Percentiles rank a stretch among this genome's conserved stretches.
These are phyloP conservation scores for Zaprionus nigranus DNA, from an alignment of 1,140 invertebrate genomes.

Conservation along the genomic window DNA sequence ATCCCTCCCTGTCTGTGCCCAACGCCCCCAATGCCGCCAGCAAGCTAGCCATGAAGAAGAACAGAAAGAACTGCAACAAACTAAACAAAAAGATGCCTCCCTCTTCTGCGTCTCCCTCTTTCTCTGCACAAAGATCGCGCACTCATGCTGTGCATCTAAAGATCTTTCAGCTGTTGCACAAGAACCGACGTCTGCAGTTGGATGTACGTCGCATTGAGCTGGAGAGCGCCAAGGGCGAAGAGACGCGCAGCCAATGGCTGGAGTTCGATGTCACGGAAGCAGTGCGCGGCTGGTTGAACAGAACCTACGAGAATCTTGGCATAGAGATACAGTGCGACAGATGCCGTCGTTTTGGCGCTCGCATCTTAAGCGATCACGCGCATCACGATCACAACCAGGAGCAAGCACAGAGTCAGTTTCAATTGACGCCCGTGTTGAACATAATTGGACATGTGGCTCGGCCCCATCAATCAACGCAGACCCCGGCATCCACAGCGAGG, in stretches of 20 bases:
- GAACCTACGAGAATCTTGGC: slow-evolving; percentile 84
- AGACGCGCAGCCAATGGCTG: slow-evolving; percentile 85
- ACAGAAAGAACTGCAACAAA: slow-evolving; percentile 23
- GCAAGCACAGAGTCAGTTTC: slow-evolving; percentile 31
- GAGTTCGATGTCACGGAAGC: slow-evolving; percentile 86
- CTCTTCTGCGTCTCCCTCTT: neutral
- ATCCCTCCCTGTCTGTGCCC: slow-evolving; percentile 50
- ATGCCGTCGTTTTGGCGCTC: slow-evolving; percentile 72
- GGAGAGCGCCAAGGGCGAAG: slow-evolving; percentile 45
- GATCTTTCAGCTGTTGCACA: slow-evolving; percentile 64
- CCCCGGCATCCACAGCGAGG: neutral
- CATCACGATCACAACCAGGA: neutral
- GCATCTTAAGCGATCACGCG: slow-evolving; percentile 68
- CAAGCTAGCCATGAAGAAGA: neutral
- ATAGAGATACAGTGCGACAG: slow-evolving; percentile 85
- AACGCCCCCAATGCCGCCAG: neutral
- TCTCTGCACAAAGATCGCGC: too few relatives aligned
- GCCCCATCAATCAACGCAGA: neutral
- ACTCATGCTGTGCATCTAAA: slow-evolving; percentile 62
- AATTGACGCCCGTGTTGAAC: slow-evolving; percentile 84
- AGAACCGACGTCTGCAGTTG: slow-evolving; percentile 52
- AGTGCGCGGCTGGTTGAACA: slow-evolving; percentile 85
- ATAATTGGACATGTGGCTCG: slow-evolving; percentile 82
- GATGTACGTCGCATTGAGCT: slow-evolving; percentile 59
- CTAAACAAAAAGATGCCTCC: neutral